Conservation (phyloP, 2,113 vertebrate species). For the Daboia siamensis region DNA sequence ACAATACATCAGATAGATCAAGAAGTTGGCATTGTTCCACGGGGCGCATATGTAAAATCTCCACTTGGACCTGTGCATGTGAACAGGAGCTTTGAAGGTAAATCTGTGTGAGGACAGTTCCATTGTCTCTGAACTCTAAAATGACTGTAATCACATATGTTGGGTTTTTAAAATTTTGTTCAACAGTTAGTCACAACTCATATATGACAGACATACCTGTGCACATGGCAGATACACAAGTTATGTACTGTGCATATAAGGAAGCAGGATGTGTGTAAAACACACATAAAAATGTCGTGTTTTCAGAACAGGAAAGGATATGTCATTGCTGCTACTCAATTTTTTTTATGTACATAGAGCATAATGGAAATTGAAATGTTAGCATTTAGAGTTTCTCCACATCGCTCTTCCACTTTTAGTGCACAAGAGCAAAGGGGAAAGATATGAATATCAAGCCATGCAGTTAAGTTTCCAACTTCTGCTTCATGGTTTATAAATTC, state of each 20-base stretch:
- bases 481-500: neutral
- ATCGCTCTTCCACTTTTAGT: neutral
- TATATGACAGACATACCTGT: neutral
- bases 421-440: neutral
- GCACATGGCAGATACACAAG: neutral
- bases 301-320: slow-evolving; percentile 11
- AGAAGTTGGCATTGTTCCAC: slow-evolving; percentile 82
- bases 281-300: slow-evolving; percentile 5
- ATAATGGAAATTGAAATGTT: neutral
- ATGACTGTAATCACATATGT: neutral
- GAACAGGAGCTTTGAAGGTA: slow-evolving; percentile 90
- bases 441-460: neutral
- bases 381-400: slow-evolving; percentile 8
- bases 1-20: slow-evolving; percentile 80
- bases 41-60: slow-evolving; percentile 82
- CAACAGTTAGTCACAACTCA: neutral
- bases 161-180: neutral
- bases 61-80: slow-evolving; percentile 74
- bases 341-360: neutral
- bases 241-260: neutral
- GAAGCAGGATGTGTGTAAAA: neutral
- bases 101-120: slow-evolving; percentile 29
- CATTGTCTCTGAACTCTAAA: slow-evolving; percentile 34
- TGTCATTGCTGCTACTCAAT: neutral
- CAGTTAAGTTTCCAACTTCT: neutral